Base-by-base conservation (phyloP, 2,113 vertebrate genomes). In the Melanocharis versteri region DNA sequence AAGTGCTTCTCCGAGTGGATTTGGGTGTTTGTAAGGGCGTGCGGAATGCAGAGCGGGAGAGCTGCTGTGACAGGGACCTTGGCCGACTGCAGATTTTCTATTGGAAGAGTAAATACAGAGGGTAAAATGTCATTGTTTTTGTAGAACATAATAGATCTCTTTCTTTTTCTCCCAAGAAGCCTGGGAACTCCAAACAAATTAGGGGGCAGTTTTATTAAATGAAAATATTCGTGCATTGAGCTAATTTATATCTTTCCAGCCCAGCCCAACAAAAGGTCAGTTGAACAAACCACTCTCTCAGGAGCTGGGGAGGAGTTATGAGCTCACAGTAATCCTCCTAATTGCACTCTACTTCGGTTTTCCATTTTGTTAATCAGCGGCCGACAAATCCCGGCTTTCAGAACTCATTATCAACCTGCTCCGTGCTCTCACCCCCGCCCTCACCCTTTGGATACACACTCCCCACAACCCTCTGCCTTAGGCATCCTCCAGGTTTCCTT, bases 51-150 rank as follows among this genome's bases (percentile, higher is more conserved):
- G 2, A 3, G 40, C 1, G 3, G 53, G 80, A 82, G 57, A 61
- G 45, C 62, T 76, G 78, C 62, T 39, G 24, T 37, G 82, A 62
- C 44, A 80, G 48, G 47, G 87, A 70, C 57, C 92, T 85, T 83
- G 44, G 40, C 75, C 16, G 51, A 42, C 27, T 64, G 54, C 60
- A 92, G 66, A 83, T 58, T 92, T 86, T 78, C 92, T 86, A 15
- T 39, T 51, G 65, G 66, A 83, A 95, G 90, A 73, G 79, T 83
- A 94, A 97, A 96, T 70, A 94, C 9, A 96, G 82, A 96, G 96
- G 92, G 85, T 88, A 87, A 92, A 90, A 92, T 92, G 90, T 95
- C 93, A 96, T 39, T 95, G 92, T 92, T 95, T 95, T 85, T 78
- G 56, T 84, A 95, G 81, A 56, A 93, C 37, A 91, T 93, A 95